Percentiles rank a stretch among this genome's conserved stretches.
These are phyloP conservation scores for Sceloporus undulatus DNA, from an alignment of 2,113 vertebrate species.

Conservation along the genomic window DNA sequence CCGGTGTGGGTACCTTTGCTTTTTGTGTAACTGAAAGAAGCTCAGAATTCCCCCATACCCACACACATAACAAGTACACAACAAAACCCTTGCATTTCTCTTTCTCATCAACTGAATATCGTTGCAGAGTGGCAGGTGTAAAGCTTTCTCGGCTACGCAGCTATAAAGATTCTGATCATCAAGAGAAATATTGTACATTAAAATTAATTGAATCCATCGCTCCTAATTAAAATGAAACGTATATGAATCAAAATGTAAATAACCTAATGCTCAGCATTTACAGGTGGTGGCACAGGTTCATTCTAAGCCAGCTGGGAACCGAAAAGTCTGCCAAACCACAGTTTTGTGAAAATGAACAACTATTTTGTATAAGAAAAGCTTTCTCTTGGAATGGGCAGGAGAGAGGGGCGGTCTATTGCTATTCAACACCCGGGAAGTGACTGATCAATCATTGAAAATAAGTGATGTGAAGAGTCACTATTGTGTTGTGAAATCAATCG, in stretches of 20 bases:
- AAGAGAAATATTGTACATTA: neutral
- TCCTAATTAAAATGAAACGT: conserved; percentile 14
- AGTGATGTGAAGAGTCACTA: neutral
- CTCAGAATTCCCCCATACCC: neutral
- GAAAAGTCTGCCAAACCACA: neutral
- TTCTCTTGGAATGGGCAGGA: neutral
- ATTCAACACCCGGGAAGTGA: neutral
- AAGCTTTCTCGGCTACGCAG: neutral
- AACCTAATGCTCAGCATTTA: neutral
- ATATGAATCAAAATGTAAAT: neutral
- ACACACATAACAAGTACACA: neutral
- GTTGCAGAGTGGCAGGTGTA: neutral
- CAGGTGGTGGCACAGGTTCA: neutral
- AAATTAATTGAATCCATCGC: conserved; percentile 1
- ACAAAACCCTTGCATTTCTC: neutral
- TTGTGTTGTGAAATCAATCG: conserved; percentile 9
- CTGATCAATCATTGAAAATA: neutral
- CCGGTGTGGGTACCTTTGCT: no score
- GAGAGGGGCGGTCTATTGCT: neutral
- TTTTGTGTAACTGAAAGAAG: neutral
- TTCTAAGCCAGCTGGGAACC: neutral
- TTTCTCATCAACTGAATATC: neutral
- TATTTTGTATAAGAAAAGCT: neutral
- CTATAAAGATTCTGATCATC: neutral
- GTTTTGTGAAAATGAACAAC: neutral